Base-by-base conservation (phyloP, 2,113 vertebrate genomes). In the Pachypanchax playfairii region DNA sequence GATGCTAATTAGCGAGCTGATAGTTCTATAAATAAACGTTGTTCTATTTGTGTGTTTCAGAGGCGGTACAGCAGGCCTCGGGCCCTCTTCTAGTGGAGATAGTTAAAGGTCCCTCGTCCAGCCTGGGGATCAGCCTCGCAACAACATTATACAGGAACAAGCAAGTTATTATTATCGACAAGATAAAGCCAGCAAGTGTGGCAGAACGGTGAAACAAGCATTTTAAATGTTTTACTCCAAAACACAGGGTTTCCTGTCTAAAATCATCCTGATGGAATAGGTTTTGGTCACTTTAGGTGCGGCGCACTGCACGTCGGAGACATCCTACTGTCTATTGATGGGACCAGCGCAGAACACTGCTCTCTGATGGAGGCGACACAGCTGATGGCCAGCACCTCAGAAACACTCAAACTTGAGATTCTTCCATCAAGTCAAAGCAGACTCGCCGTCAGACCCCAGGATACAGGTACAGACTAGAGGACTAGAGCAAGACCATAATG, bases 31-130 rank as follows among this genome's bases (percentile, higher is more conserved):
- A n/a, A n/a, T n/a, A n/a, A n/a, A n/a, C n/a, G n/a, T n/a, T 31
- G 28, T 51, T 5, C 18, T 49, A 18, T 49, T 15, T n/a, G 44
- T 56, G 24, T 35, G 18, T 77, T 72, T 62, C 90, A 99, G 96
- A 98, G 76, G 91, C 93, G 0, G 94, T 95, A 75, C 92, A 94
- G 70, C 94, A 92, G 41, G 93, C 93, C 35, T 94, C 94, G 0
- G 96, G 96, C 59, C 96, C 97, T 49, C 87, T 97, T 82, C 86
- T 97, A 68, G 96, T 99, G 83, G 96, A 98, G 87, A 96, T 99
- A 61, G 90, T 92, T 38, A 96, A 94, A 77, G 89, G 91, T 0
- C 91, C 93, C 0, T 95, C 96, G 0, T 92, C 94, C 8, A 89
- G 92, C 0, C 87, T 99, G 79, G 97, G 97, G 29, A 94, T 98